Evolutionary conservation across 2,888 invertebrate genomes (phyloP).

Genomic region (Diplazon laetatorius): DNA sequence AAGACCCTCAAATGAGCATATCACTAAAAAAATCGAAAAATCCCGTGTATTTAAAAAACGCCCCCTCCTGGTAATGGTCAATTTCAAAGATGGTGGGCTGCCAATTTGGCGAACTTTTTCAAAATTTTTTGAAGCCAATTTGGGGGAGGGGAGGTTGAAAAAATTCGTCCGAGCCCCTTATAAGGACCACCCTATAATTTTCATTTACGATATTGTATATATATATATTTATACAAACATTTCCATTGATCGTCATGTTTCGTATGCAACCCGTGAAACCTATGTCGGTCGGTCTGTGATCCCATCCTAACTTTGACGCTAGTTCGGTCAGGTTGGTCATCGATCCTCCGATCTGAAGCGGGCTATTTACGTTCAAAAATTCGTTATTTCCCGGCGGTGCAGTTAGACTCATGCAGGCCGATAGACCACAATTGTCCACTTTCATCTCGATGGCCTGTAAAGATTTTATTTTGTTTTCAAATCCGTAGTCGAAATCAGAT

Average conservation of each 20-base stretch:
- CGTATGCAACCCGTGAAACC: slow-evolving; percentile 95
- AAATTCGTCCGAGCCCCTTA: no score
- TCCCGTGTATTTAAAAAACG: no score
- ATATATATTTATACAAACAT: slow-evolving; percentile 82
- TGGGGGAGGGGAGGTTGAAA: no score
- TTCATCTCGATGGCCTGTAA: slow-evolving; percentile 89
- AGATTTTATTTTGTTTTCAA: no score
- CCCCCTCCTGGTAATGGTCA: no score
- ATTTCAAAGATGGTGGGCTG: no score
- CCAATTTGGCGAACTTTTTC: no score
- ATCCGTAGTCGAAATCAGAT: no score
- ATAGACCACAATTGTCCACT: slow-evolving; percentile 89
- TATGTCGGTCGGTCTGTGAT: slow-evolving; percentile 86
- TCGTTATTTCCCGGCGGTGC: slow-evolving; percentile 89
- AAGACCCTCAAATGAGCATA: no score
- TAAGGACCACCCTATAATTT: no score
- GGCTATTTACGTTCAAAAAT: slow-evolving; percentile 92
- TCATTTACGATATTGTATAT: not conserved
- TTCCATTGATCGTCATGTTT: slow-evolving; percentile 93
- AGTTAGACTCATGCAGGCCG: slow-evolving; percentile 88
- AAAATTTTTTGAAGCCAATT: no score
- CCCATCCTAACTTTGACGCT: slow-evolving; percentile 87
- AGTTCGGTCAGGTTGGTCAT: slow-evolving; percentile 87
- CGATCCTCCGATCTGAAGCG: slow-evolving; percentile 93
- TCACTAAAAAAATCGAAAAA: no score